Evolutionary conservation across 2,888 invertebrate genomes (phyloP).

Genomic region (Deladenus siricidicola): DNA sequence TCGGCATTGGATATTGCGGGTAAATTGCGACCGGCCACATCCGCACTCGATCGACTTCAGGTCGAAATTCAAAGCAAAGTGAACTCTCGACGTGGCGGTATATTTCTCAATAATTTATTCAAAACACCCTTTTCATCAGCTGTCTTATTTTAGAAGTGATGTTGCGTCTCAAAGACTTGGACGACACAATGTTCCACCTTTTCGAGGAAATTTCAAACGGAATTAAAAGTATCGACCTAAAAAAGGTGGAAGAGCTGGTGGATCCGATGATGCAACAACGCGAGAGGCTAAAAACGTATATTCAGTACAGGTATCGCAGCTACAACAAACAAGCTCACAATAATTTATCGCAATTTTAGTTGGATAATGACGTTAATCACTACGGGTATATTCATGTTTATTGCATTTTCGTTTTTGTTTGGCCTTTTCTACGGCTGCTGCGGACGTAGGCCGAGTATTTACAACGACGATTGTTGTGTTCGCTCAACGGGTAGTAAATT

Average conservation of each 20-base stretch:
- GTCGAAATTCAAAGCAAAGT: neutral
- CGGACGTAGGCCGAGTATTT: conserved; percentile 55
- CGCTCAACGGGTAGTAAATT: conserved; percentile 56
- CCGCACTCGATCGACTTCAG: neutral
- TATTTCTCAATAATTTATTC: no score
- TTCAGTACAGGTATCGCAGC: conserved; percentile 33
- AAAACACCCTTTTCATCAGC: no score
- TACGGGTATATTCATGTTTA: conserved; percentile 53
- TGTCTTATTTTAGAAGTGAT: conserved; percentile 33
- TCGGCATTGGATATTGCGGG: neutral
- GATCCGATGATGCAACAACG: conserved; percentile 35
- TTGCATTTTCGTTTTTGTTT: conserved; percentile 55
- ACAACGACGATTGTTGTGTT: conserved; percentile 56
- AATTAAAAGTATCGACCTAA: conserved; percentile 43
- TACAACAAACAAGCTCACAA: no score
- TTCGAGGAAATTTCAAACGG: conserved; percentile 42
- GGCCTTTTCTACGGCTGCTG: conserved; percentile 57
- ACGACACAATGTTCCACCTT: conserved; percentile 40
- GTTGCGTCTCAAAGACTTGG: conserved; percentile 30
- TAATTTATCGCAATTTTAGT: conserved; percentile 51
- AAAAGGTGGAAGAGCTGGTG: conserved; percentile 37
- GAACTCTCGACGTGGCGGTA: no score
- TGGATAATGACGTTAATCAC: conserved; percentile 55
- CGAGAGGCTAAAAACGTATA: conserved; percentile 28
- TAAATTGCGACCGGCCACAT: neutral